These are phyloP conservation scores for Hemistola chrysoprasaria DNA, from an alignment of 2,888 invertebrate species.

Conservation along the genomic window DNA sequence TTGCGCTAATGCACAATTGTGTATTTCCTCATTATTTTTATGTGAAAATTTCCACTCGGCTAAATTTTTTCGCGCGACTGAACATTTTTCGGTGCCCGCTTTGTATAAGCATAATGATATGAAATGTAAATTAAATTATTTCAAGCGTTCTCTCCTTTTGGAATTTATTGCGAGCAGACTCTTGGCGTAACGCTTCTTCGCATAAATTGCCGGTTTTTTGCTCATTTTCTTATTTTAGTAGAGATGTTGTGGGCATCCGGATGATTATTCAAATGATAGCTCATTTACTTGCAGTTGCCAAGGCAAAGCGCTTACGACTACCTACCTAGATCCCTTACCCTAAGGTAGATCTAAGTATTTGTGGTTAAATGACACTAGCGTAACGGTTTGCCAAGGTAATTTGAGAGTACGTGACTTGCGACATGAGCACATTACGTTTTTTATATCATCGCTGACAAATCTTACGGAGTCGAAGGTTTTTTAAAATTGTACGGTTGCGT, in stretches of 20 bases:
- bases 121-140: conserved; percentile 35
- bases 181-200: conserved; percentile 27
- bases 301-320: too few relatives aligned
- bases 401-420: too few relatives aligned
- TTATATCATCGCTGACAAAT: too few relatives aligned
- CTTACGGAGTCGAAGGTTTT: too few relatives aligned
- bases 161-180: conserved; percentile 28
- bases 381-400: too few relatives aligned
- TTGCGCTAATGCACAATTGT: conserved; percentile 30
- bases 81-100: conserved; percentile 23
- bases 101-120: conserved; percentile 28
- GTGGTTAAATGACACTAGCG: too few relatives aligned
- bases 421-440: too few relatives aligned
- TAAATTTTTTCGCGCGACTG: conserved; percentile 34
- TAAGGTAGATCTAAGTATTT: too few relatives aligned
- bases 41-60: conserved; percentile 28
- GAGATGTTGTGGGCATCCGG: conserved; percentile 5
- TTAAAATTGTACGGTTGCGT: too few relatives aligned
- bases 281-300: too few relatives aligned
- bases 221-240: conserved; percentile 15
- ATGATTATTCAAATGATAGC: too few relatives aligned
- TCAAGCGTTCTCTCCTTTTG: conserved; percentile 26
- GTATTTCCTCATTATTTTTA: conserved; percentile 26
- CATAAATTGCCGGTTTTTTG: conserved; percentile 27
- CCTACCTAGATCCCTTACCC: too few relatives aligned